Base-by-base conservation (phyloP, 2,113 vertebrate genomes). In the Callaeas wilsoni region DNA sequence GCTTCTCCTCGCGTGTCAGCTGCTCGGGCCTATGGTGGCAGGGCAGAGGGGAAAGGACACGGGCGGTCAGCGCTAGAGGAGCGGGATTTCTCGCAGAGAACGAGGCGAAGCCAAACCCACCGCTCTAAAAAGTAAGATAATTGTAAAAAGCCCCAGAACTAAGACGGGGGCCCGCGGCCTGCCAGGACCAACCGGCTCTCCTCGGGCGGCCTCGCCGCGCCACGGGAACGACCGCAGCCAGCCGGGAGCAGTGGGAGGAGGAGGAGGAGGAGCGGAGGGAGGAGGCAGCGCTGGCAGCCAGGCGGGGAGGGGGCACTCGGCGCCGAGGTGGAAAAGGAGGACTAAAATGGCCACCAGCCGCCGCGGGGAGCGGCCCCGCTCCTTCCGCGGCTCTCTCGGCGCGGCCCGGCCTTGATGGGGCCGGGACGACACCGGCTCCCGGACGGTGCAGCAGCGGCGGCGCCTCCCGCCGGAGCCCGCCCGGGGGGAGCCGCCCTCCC, bases 271-370 rank as follows among this genome's bases (percentile, higher is more conserved):
- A 90, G 95, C 78, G 42, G 86, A 90, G 81, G 93, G 91, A 94
- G 95, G 89, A 90, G 94, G 89, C 86, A 94, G 83, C 41, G 30
- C 91, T 25, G 86, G 95, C 55, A 92, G 92, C 71, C 94, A 62
- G 63, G 95, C 89, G 80, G 94, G 95, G 95, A 94, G 94, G 94
- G 92, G 89, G 94, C 57, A 93, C 42, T 85, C 76, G 44, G 80
- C 80, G 46, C 75, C 79, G 86, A 75, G 91, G 79, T 91, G 92
- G 80, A 93, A 82, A 87, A 92, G 90, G 77, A 96, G 55, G 91
- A 90, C 86, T 96, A 96, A 95, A 91, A 96, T 96, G 95, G 95
- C 95, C 93, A 90, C 93, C 93, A 84, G 82, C 78, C 9, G 91
- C 91, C 74, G 46, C 69, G 82, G 93, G 93, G 93, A 96, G 91